Conservation (phyloP, 2,797 vertebrate species). For the Liparis tanakae region DNA sequence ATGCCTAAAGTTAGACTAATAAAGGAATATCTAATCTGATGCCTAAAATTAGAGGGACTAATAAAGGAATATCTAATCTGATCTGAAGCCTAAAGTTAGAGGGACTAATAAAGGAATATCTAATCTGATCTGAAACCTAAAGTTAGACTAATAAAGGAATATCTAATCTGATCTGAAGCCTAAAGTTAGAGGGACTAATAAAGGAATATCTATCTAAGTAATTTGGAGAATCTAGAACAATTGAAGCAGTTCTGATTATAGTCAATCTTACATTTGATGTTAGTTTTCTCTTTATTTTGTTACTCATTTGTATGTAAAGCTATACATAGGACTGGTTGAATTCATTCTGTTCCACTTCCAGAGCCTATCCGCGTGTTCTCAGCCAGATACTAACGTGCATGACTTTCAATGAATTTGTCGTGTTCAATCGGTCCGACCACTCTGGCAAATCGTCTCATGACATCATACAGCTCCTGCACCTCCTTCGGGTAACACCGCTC, state of each 20-base stretch:
- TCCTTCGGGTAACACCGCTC: slow-evolving; percentile 97
- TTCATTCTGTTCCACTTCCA: neutral
- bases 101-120: no score
- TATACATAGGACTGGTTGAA: neutral
- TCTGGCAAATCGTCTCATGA: slow-evolving; percentile 93
- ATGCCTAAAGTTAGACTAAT: no score
- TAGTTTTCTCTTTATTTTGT: neutral
- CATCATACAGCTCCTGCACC: slow-evolving; percentile 95
- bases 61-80: no score
- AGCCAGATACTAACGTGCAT: slow-evolving; percentile 87
- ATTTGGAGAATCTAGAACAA: neutral
- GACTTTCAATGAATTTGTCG: slow-evolving; percentile 98
- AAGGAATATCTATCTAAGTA: neutral
- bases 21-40: no score
- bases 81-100: no score
- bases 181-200: no score
- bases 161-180: no score
- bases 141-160: no score
- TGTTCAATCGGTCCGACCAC: slow-evolving; percentile 93
- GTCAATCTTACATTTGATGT: neutral
- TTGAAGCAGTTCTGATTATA: neutral
- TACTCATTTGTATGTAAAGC: neutral
- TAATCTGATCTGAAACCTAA: no score
- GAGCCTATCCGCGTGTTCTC: neutral
- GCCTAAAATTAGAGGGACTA: no score